Evolutionary conservation across 2,797 vertebrate genomes (phyloP).

Genomic region (Enteromius paludinosus): DNA sequence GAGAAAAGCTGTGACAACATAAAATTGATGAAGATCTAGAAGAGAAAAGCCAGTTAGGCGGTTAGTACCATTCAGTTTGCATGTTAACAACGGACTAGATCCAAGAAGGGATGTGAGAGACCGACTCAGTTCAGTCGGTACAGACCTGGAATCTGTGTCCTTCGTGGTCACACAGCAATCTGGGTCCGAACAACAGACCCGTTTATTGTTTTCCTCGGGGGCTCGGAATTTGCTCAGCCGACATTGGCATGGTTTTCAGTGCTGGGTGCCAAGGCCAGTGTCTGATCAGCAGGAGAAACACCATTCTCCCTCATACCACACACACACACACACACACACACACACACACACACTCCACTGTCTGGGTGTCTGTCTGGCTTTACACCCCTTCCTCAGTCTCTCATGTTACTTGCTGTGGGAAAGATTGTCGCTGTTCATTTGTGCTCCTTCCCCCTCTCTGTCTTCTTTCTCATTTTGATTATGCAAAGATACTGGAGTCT

Average conservation of each 20-base stretch:
- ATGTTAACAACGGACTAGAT: constrained; percentile 9
- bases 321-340: constrained; percentile 52
- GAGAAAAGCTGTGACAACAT: neutral
- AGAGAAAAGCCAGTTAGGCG: constrained; percentile 15
- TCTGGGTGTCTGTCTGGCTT: constrained; percentile 63
- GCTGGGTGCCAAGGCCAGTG: constrained; percentile 61
- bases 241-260: constrained; percentile 60
- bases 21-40: constrained; percentile 22
- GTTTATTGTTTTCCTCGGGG: constrained; percentile 60
- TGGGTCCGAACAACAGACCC: constrained; percentile 61
- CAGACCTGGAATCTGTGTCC: constrained; percentile 44
- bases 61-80: neutral
- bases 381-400: constrained; percentile 51
- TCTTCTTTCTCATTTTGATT: neutral
- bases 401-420: constrained; percentile 52
- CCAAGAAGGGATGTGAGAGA: constrained; percentile 35
- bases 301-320: constrained; percentile 40
- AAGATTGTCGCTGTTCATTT: constrained; percentile 45
- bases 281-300: constrained; percentile 61
- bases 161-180: constrained; percentile 55
- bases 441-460: constrained; percentile 8
- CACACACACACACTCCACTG: constrained; percentile 55
- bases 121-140: constrained; percentile 46
- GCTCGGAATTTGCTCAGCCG: constrained; percentile 64
- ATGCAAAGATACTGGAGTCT: neutral